These are phyloP conservation scores for Pachypsylla venusta DNA, from an alignment of 1,140 invertebrate genomes.

Conservation along the genomic window DNA sequence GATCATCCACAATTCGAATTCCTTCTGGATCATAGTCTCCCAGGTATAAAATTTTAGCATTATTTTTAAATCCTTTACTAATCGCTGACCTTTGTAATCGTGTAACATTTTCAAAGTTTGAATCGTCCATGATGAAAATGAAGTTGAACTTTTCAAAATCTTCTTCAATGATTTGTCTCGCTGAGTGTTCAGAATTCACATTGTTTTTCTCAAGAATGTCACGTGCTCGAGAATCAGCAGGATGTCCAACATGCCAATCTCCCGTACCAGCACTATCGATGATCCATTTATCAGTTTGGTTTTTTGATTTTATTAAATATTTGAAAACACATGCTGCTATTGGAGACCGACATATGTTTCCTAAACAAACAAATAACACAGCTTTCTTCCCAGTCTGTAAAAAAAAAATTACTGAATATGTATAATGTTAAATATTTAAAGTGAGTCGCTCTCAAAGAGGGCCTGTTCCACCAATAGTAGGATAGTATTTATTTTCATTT, in stretches of 20 bases:
- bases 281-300: slow-evolving; percentile 48
- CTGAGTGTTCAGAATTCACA: slow-evolving; percentile 51
- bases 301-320: slow-evolving; percentile 46
- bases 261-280: slow-evolving; percentile 79
- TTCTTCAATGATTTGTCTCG: slow-evolving; percentile 43
- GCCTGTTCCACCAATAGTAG: no score
- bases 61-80: slow-evolving; percentile 37
- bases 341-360: slow-evolving; percentile 89
- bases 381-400: slow-evolving; percentile 17
- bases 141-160: slow-evolving; percentile 68
- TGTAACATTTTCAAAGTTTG: slow-evolving; percentile 56
- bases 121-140: slow-evolving; percentile 83
- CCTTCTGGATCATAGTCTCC: slow-evolving; percentile 67
- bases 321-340: slow-evolving; percentile 84
- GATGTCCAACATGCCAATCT: slow-evolving; percentile 66
- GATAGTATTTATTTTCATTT: no score
- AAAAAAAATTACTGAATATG: background rate
- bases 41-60: slow-evolving; percentile 54
- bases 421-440: slow-evolving; percentile 1
- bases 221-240: slow-evolving; percentile 59
- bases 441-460: no score
- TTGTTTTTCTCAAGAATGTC: slow-evolving; percentile 52
- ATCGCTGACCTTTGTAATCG: slow-evolving; percentile 30
- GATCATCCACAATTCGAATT: slow-evolving; percentile 67
- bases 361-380: slow-evolving; percentile 31